Base-by-base conservation (phyloP, 2,888 invertebrate genomes). In the Xanthia togata region DNA sequence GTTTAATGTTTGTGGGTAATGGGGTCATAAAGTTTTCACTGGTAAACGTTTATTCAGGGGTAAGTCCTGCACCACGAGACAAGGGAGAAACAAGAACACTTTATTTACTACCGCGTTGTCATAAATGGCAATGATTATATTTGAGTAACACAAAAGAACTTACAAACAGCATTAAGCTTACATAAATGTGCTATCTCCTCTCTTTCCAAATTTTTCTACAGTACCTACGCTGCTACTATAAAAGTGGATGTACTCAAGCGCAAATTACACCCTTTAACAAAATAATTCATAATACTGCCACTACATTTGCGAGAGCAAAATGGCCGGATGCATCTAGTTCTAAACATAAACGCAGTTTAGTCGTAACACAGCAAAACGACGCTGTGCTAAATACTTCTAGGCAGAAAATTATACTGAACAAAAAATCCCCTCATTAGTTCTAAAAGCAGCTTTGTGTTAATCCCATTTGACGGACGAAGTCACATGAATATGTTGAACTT, bases 401-500 rank as follows among this genome's bases (percentile, higher is more conserved):
- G 23, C 50, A 35, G 26, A 69, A 73, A 73, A 69, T 69, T 78
- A 65, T 53, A 71, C n/a, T 44, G n/a, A 73, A 73, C 47, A 73
- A 82, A 85, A 59, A 65, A 73, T 44, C 31, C 31, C 68, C 53
- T 81, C 38, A 82, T 83, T 79, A 87, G 50, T 70, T 84, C 68
- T 70, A 75, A 82, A 81, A 83, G 38, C 76, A 73, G 78, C 57
- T 76, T 70, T 63, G 74, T 72, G 62, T 75, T 84, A 82, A 88
- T 86, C 74, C 86, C 26, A 73, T 86, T 89, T 82, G 88, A 82
- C 73, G 79, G 73, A 38, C 73, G 72, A 73, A 60, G 60, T 78
- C 73, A 84, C 76, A 83, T 79, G 76, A 86, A 87, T 83, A 73
- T 83, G 70, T 81, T 67, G 79, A 87, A 88, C 84, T 89, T 89